Evolutionary conservation across 30 jellyfish, hydroid and myxozoan species (phyloP), one percentile per base, ranked within the genome.

Genomic region (Phacellophora camtschatica): DNA sequence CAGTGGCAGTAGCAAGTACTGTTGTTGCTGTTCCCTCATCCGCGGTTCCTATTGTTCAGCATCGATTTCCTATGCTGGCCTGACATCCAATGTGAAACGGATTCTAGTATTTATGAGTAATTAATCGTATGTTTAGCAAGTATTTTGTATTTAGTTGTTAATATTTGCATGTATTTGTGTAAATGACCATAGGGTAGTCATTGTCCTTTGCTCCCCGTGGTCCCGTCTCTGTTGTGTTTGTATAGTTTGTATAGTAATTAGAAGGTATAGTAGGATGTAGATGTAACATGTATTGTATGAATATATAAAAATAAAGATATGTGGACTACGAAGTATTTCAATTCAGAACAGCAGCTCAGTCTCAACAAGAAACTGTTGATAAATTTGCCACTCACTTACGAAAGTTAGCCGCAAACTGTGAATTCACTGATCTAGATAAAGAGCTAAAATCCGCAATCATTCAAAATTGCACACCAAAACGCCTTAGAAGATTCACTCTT

Each of bases 391-490:
- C 80, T 12, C 63, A 41, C 35, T 35, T 65, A 25, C 54, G 80
- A 23, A 35, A 65, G 18, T 50, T 65, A 24, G 80, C 80, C 5
- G 55, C 31, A 23, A 65, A 59, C 35, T 65, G 80, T 50, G 35
- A 23, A 34, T 65, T 65, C 39, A 34, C 19, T 1, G 80, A 65
- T 23, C 12, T 23, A 46, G 39, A 65, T 23, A 23, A 1, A 24
- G 80, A 65, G 39, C 16, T 65, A 7, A 65, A 65, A 23, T 65
- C 80, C 16, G 36, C 62, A 5, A 35, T 65, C 33, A 65, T 65
- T 35, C 80, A 65, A 39, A 35, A 65, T 65, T 65, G 80, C 36
- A 33, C 80, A 10, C 39, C 80, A 23, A 65, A 65, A 23, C 80
- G 62, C 18, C 63, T 33, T 9, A 34, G 80, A 41, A 34, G 80